Percentiles rank a stretch among this genome's conserved stretches.
Evolutionary conservation across 2,113 vertebrate genomes (phyloP).

Genomic region (Rhinolophus sinicus): DNA sequence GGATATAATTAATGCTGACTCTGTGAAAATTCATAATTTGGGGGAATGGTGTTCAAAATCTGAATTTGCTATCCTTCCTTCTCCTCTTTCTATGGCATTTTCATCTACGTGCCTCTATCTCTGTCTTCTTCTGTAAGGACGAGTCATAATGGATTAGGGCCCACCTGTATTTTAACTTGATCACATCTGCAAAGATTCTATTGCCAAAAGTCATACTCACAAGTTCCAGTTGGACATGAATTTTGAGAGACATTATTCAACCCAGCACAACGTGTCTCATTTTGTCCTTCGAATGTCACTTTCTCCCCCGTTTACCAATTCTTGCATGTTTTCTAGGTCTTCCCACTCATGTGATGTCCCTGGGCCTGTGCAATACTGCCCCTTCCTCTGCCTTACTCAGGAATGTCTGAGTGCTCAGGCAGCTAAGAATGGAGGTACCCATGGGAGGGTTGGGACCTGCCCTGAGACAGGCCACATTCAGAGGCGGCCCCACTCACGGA

Average conservation of each 20-base stretch:
- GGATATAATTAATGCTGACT: background rate
- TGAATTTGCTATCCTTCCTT: background rate
- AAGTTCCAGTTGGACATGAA: too few species aligned
- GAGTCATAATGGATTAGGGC: fast-evolving
- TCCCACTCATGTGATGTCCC: fast-evolving
- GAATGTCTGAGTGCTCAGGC: too few species aligned
- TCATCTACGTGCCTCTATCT: fast-evolving
- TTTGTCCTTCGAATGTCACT: fast-evolving
- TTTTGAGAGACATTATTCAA: fast-evolving
- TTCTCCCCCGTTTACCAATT: fast-evolving
- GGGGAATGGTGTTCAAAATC: fast-evolving
- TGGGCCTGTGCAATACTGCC: fast-evolving
- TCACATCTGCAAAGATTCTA: background rate
- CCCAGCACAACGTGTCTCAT: fast-evolving
- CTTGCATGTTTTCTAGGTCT: fast-evolving
- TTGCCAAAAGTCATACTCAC: background rate
- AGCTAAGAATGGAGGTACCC: background rate
- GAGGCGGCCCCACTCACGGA: fast-evolving
- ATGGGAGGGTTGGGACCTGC: fast-evolving
- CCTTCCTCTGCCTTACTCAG: too few species aligned
- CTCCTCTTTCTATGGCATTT: fast-evolving
- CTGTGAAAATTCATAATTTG: background rate
- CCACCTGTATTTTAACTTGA: background rate
- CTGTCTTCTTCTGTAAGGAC: too few species aligned
- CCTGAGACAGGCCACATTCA: fast-evolving